Conservation (phyloP, 2,113 vertebrate genomes). For the Ammospiza nelsoni region DNA sequence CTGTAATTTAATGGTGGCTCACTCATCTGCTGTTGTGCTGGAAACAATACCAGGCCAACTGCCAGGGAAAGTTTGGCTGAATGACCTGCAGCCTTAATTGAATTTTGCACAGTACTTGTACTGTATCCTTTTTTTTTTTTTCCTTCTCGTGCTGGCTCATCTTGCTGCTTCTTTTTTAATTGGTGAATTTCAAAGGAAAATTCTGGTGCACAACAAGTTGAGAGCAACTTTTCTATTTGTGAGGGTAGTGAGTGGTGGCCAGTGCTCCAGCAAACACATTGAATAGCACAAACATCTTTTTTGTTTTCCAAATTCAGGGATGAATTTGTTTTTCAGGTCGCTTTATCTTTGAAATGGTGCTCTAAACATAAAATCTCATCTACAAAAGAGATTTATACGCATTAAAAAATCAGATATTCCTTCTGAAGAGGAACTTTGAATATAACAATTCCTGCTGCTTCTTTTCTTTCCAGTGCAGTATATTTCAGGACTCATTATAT, state of each 20-base stretch:
- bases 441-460: neutral
- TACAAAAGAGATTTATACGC: neutral
- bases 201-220: neutral
- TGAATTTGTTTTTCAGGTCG: neutral
- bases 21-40: conserved; percentile 31
- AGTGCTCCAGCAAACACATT: neutral
- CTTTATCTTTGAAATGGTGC: neutral
- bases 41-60: conserved; percentile 19
- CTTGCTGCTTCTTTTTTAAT: conserved; percentile 4
- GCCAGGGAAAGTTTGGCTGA: conserved; percentile 35
- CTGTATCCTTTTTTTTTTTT: neutral
- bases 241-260: neutral
- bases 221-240: neutral
- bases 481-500: conserved; percentile 32
- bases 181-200: neutral
- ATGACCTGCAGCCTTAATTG: conserved; percentile 6
- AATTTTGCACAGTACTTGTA: neutral
- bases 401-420: conserved; percentile 19
- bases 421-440: neutral
- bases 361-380: conserved; percentile 10
- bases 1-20: conserved; percentile 34
- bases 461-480: neutral
- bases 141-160: neutral
- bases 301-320: neutral
- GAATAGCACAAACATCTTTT: neutral